These are phyloP conservation scores for Pinna nobilis DNA, from an alignment of 1,140 invertebrate genomes.

Conservation along the genomic window DNA sequence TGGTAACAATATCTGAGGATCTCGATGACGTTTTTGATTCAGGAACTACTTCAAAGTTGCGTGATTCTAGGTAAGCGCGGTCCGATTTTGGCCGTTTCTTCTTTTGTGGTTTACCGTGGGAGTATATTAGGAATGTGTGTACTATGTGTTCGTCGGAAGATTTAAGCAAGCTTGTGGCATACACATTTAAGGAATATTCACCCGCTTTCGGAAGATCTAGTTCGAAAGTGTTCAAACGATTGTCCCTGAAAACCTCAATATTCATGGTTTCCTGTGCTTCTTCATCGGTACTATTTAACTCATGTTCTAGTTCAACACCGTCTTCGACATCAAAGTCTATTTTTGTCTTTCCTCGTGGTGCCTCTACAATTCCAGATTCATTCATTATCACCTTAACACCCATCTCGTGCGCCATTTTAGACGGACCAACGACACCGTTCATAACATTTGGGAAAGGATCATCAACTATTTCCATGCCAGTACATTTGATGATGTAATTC, in stretches of 20 bases:
- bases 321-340: slow-evolving; percentile 20
- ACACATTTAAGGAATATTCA: slow-evolving; percentile 46
- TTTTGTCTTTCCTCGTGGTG: slow-evolving; percentile 23
- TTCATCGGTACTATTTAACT: slow-evolving; percentile 23
- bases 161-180: slow-evolving; percentile 6
- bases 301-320: slow-evolving; percentile 11
- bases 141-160: neutral
- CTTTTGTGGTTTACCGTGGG: slow-evolving; percentile 27
- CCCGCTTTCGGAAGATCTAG: slow-evolving; percentile 34
- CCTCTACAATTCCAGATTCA: slow-evolving; percentile 21
- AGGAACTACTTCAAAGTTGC: neutral
- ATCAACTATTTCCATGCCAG: slow-evolving; percentile 11
- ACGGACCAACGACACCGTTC: slow-evolving; percentile 17
- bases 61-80: neutral
- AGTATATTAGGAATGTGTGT: slow-evolving; percentile 34
- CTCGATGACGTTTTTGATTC: neutral
- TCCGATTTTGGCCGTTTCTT: neutral
- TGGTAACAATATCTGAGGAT: slow-evolving; percentile 13
- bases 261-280: slow-evolving; percentile 10
- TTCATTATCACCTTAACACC: slow-evolving; percentile 20
- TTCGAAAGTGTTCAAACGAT: slow-evolving; percentile 26
- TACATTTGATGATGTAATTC: slow-evolving; percentile 34
- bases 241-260: slow-evolving; percentile 2
- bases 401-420: slow-evolving; percentile 15
- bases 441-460: slow-evolving; percentile 34